Base-by-base conservation (phyloP, 2,888 invertebrate genomes). In the Chydorus sphaericus region DNA sequence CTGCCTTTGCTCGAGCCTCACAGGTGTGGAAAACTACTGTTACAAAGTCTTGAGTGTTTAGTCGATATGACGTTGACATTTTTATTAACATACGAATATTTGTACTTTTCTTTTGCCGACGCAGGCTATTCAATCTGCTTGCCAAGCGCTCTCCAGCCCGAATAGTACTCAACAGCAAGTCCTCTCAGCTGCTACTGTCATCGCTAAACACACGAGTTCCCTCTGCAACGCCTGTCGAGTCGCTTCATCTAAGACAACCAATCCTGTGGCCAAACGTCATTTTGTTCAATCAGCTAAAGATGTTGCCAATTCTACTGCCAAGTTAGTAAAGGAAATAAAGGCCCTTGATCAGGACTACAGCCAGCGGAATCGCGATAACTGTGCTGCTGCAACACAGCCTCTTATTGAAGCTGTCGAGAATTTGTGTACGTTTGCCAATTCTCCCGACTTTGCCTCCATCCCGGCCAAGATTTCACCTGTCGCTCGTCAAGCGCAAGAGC, bases 241-340 rank as follows among this genome's bases (percentile, higher is more conserved):
- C 54, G 96, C 97, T 0, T 93, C 93, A 30, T 85, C 87, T 60
- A 86, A 86, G 66, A 91, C 92, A 1, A 79, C 77, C 57, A 90
- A 90, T 70, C 88, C 93, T 0, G 85, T 86, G 4, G 92, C 92
- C 56, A 96, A 96, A 73, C 74, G 93, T 31, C 94, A 94, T 70
- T 96, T 98, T 70, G 94, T 98, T 55, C 92, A 96, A 68, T 87
- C 91, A 61, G 97, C 97, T 55, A 93, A 94, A 69, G 93, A 96
- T 66, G 92, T 98, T 2, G 97, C 97, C 52, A 90, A 90, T 70
- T 89, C 89, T 18, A 98, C 98, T 1, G 89, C 94, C 0, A 81
- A 82, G 60, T 77, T 98, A 20, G 96, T 98, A 20, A 90, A 88
- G 69, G 88, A 92, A 69, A 94, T 97, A 65, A 97, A 96, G 73